phyloP scores from a whole-genome alignment of 1,140 invertebrate genomes.

The Aleiodes sp. region DNA sequence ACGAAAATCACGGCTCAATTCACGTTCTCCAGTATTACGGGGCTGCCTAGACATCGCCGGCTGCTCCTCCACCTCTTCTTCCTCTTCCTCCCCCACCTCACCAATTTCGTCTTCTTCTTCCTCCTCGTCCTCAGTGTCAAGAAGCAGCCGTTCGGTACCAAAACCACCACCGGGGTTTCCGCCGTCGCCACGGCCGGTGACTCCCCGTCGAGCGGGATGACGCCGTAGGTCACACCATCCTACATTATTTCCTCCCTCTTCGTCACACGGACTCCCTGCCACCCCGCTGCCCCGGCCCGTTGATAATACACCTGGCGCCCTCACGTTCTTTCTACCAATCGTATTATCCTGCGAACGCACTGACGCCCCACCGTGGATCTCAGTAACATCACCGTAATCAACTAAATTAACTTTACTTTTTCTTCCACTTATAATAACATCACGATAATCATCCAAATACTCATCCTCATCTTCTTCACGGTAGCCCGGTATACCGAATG shows the following conservation, averaged over 20 bases:
- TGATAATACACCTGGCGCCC: conserved; percentile 49
- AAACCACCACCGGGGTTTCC: conserved; percentile 36
- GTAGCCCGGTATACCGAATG: neutral
- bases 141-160: conserved; percentile 59
- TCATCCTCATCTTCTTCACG: neutral
- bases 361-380: neutral
- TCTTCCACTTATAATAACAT: neutral
- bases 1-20: conserved; percentile 33
- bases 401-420: neutral
- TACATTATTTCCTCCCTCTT: conserved; percentile 42
- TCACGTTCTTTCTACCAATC: conserved; percentile 51
- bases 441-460: neutral
- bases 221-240: conserved; percentile 61
- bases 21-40: conserved; percentile 37
- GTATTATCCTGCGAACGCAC: neutral
- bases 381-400: conserved; percentile 17
- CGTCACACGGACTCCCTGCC: conserved; percentile 50
- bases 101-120: conserved; percentile 29
- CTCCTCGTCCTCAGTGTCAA: conserved; percentile 60
- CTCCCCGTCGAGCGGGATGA: conserved; percentile 57
- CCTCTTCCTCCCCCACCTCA: conserved; percentile 27
- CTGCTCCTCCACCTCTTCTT: conserved; percentile 47
- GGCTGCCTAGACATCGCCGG: conserved; percentile 58
- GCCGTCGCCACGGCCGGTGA: conserved; percentile 44
- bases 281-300: conserved; percentile 32